Base-by-base conservation (phyloP, 2,113 vertebrate genomes). In the Porphyrio hochstetteri region DNA sequence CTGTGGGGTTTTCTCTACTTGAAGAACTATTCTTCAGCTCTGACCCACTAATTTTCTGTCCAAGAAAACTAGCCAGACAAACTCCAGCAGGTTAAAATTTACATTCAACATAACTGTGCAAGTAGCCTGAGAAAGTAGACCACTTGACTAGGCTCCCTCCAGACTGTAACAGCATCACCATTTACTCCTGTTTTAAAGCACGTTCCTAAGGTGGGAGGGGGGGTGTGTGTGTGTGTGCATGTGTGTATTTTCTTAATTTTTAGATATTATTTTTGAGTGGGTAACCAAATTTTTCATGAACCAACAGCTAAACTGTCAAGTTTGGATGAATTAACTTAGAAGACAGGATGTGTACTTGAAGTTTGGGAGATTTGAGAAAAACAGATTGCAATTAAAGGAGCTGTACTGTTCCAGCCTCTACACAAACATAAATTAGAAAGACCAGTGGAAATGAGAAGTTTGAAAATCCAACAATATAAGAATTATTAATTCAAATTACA, bases 1-100 rank as follows among this genome's bases (percentile, higher is more conserved):
- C 40, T 38, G 11, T 10, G 3, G 0, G 1, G 0, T 9, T 70
- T 70, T 24, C 48, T 19, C 53, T 55, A 38, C 19, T n/a, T 79
- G 10, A 89, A 77, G 9, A 64, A 55, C 40, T 28, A 10, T 10
- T 75, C 14, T 67, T 74, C 40, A 46, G 21, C n/a, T 67, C 25
- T 12, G 4, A 60, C 28, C 15, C 10, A 4, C 21, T n/a, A 16
- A 16, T 40, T 24, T 70, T 72, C 21, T 69, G 10, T 38, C 40
- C 21, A 33, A 52, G 28, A 35, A 76, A 91, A 64, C 24, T 24
- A 69, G 55, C 17, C 21, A 75, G 21, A 38, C 5, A 64, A 78
- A 35, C 12, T 42, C 28, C 33, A 84, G 4, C 9, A 67, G 28
- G 27, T 23, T 74, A 74, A 80, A 80, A 35, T 55, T 63, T 59